Percentiles rank a stretch among this genome's conserved stretches.
phyloP scores from a whole-genome alignment of 2,113 vertebrate genomes.

The Zosterops pallidus region DNA sequence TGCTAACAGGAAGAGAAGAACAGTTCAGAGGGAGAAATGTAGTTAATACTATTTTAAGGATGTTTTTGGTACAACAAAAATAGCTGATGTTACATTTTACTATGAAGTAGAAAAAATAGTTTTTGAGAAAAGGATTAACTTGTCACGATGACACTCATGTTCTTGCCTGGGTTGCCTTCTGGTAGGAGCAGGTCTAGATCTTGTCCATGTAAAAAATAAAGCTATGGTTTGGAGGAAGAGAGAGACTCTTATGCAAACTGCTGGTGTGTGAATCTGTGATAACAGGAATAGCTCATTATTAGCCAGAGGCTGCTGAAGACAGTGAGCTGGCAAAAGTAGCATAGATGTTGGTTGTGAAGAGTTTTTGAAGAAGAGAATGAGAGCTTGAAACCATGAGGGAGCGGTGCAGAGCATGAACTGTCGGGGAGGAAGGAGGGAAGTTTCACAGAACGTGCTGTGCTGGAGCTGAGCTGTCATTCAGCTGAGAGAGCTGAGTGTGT shows the following conservation, averaged over 20 bases:
- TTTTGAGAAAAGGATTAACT: not conserved
- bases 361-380: not conserved
- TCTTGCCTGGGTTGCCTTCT: not conserved
- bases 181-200: not conserved
- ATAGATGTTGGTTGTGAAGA: not conserved
- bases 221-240: not conserved
- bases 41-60: not conserved
- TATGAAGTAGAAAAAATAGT: not conserved
- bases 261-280: not conserved
- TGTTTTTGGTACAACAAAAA: not conserved
- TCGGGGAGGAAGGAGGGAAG: not conserved
- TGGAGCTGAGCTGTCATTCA: not conserved
- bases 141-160: accelerated
- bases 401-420: not conserved
- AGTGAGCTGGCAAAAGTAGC: not conserved
- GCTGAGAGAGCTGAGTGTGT: not conserved
- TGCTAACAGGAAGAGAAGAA: not conserved
- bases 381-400: not conserved
- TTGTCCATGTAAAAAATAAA: not conserved
- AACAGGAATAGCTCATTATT: not conserved
- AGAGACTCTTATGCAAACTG: not conserved
- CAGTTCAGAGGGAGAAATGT: not conserved
- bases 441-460: not conserved
- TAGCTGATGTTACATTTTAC: no score
- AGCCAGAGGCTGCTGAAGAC: not conserved